A percentile compares a stretch with the other conserved stretches of the same genome.
Evolutionary conservation across 2,888 invertebrate species (phyloP).

Genomic region (Leucania comma): DNA sequence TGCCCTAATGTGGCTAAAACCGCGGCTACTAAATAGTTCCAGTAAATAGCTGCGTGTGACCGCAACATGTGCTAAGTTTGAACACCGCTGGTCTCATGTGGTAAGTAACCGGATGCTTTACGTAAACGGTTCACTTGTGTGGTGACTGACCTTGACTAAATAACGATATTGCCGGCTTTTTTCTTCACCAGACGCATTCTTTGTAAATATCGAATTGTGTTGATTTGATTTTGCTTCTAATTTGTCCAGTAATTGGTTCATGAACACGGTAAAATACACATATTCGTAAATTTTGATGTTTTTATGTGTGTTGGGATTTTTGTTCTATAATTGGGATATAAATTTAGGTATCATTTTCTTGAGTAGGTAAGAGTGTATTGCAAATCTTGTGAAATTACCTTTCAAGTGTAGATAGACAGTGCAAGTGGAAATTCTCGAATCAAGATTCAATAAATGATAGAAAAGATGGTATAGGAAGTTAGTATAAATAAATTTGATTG

Average conservation of each 20-base stretch:
- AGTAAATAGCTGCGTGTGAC: background rate
- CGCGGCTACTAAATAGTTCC: background rate
- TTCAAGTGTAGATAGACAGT: too few relatives aligned
- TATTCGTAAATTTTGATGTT: too few relatives aligned
- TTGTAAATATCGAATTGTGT: background rate
- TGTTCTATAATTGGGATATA: too few relatives aligned
- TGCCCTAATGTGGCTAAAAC: background rate
- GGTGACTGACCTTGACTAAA: slow-evolving; percentile 53
- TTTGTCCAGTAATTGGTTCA: background rate
- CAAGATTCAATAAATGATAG: too few relatives aligned
- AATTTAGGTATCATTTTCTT: too few relatives aligned
- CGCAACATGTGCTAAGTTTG: slow-evolving; percentile 45
- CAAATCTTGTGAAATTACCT: too few relatives aligned
- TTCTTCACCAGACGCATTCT: slow-evolving; percentile 36
- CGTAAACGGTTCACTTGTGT: slow-evolving; percentile 47
- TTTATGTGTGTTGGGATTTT: too few relatives aligned
- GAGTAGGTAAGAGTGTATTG: too few relatives aligned
- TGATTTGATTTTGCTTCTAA: background rate
- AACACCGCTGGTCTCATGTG: slow-evolving; percentile 18
- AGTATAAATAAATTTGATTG: too few relatives aligned
- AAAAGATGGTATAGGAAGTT: too few relatives aligned
- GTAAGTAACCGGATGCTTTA: slow-evolving; percentile 62
- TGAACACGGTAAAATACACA: too few relatives aligned
- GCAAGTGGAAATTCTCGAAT: too few relatives aligned
- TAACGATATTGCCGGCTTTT: slow-evolving; percentile 50